These are phyloP conservation scores for Odontophorus gujanensis DNA, from an alignment of 2,113 vertebrate genomes.

Conservation along the genomic window DNA sequence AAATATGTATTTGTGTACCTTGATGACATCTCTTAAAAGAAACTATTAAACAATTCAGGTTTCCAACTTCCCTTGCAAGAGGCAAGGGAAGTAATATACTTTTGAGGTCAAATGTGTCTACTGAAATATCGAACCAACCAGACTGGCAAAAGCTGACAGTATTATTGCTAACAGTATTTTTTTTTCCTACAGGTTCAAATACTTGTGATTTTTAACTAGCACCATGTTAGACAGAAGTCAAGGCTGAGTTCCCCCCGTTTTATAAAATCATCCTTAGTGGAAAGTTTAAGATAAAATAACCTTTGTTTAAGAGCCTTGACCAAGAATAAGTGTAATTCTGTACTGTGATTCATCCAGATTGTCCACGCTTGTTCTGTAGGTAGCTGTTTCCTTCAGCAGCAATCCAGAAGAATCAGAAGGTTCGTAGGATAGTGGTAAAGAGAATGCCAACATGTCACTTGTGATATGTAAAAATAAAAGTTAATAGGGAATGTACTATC, in stretches of 20 bases:
- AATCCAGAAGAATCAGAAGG: neutral
- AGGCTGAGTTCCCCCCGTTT: neutral
- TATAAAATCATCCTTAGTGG: neutral
- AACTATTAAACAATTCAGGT: neutral
- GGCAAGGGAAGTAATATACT: neutral
- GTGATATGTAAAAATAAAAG: neutral
- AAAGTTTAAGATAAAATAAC: neutral
- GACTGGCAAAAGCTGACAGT: neutral
- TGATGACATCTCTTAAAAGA: constrained; percentile 30
- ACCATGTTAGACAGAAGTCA: neutral
- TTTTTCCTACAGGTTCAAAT: neutral
- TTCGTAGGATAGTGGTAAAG: neutral
- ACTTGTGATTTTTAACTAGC: neutral
- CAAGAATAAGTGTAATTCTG: neutral
- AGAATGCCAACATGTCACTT: neutral
- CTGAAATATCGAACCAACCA: neutral
- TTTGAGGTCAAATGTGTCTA: neutral
- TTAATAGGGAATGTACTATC: neutral
- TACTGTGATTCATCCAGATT: neutral
- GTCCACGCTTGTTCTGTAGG: neutral
- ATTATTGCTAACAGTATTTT: neutral
- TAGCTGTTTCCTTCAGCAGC: neutral
- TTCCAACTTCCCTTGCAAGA: neutral
- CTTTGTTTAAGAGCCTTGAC: neutral
- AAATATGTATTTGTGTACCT: constrained; percentile 45